Evolutionary conservation across 2,888 invertebrate genomes (phyloP).

Genomic region (Drosophila ezoana): DNA sequence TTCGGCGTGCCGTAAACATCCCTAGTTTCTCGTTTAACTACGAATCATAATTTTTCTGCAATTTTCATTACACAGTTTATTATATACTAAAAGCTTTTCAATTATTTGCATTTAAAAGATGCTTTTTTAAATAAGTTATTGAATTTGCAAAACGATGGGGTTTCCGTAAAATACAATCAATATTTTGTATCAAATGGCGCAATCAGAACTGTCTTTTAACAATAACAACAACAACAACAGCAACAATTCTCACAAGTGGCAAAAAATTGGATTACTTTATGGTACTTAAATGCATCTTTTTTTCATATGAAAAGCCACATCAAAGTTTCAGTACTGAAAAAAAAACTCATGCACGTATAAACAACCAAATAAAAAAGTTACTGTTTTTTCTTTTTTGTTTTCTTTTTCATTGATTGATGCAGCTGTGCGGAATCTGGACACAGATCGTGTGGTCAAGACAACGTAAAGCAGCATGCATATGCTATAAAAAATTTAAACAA

Average conservation of each 20-base stretch:
- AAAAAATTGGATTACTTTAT: not conserved
- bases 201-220: not conserved
- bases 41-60: no score
- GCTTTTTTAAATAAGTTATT: no score
- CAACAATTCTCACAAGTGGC: not conserved
- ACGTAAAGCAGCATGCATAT: slow-evolving; percentile 2
- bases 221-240: no score
- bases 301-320: not conserved
- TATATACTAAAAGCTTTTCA: no score
- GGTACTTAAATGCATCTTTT: not conserved
- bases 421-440: not conserved
- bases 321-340: not conserved
- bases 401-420: slow-evolving; percentile 19
- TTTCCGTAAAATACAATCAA: no score
- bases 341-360: not conserved
- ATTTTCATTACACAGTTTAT: no score
- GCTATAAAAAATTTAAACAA: slow-evolving; percentile 27
- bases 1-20: no score
- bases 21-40: no score
- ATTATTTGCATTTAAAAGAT: no score
- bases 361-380: not conserved
- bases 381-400: not conserved
- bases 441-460: slow-evolving; percentile 15
- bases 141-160: no score
- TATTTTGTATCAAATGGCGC: not conserved